phyloP scores from a whole-genome alignment of 2,888 invertebrate genomes.

The Tenthredo scrophulariae region DNA sequence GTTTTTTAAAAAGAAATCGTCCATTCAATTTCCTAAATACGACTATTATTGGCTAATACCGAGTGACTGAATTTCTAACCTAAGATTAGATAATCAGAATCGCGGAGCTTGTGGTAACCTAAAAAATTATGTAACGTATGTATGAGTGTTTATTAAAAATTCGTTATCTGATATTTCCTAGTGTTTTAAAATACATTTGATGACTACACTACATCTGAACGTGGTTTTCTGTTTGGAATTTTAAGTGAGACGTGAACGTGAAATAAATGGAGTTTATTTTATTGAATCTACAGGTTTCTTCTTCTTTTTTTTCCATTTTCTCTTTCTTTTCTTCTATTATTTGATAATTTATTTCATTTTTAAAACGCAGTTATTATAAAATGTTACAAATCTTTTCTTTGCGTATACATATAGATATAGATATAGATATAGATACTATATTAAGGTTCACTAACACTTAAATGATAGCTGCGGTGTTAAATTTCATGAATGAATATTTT shows the following conservation, averaged over 20 bases:
- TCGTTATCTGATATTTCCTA: neutral
- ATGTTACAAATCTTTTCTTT: conserved; percentile 25
- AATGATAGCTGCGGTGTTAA: conserved; percentile 11
- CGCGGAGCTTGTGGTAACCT: neutral
- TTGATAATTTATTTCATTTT: neutral
- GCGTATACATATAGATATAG: conserved; percentile 11
- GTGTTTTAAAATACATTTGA: neutral
- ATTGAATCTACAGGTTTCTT: conserved; percentile 7
- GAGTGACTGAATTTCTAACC: neutral
- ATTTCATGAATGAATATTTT: neutral
- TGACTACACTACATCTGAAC: neutral
- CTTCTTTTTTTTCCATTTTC: neutral
- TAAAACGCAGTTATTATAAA: neutral
- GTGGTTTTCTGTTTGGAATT: neutral
- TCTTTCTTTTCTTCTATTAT: neutral
- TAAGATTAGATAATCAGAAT: conserved; percentile 4
- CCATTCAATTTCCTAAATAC: neutral
- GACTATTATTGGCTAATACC: neutral
- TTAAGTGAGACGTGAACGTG: neutral
- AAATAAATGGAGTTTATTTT: neutral
- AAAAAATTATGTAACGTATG: conserved; percentile 18
- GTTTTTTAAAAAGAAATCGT: neutral
- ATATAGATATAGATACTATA: neutral
- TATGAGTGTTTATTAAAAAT: neutral
- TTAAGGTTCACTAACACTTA: neutral